Conservation (phyloP, 2,113 vertebrate genomes). For the Pelmatolapia mariae region DNA sequence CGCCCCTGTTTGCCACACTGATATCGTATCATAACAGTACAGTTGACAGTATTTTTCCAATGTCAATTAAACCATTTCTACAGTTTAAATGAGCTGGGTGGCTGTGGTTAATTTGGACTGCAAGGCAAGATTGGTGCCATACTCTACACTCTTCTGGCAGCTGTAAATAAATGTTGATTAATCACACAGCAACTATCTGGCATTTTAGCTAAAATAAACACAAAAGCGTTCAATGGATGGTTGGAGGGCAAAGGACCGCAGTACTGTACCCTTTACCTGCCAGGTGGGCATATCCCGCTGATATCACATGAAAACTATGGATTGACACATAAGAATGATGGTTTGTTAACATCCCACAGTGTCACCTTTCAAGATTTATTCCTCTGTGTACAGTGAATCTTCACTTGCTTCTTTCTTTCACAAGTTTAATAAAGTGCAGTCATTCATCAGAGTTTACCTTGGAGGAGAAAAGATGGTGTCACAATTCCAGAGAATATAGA, state of each 20-base stretch:
- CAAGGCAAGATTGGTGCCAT: neutral
- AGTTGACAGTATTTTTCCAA: neutral
- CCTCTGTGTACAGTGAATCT: neutral
- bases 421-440: neutral
- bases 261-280: neutral
- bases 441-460: neutral
- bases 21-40: neutral
- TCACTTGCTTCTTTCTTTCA: neutral
- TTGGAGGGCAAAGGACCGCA: neutral
- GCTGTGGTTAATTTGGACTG: neutral
- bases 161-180: neutral
- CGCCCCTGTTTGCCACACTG: fast-evolving
- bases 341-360: neutral
- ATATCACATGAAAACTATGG: neutral
- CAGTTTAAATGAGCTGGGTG: neutral
- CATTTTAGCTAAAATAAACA: neutral
- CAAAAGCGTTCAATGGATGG: neutral
- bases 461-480: neutral
- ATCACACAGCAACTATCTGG: neutral
- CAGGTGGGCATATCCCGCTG: neutral
- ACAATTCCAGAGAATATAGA: neutral
- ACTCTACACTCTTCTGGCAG: neutral
- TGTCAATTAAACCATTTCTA: neutral
- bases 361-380: neutral
- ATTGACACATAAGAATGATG: neutral